These are phyloP conservation scores for Philereme transversata DNA, from an alignment of 2,888 invertebrate species.

Conservation along the genomic window DNA sequence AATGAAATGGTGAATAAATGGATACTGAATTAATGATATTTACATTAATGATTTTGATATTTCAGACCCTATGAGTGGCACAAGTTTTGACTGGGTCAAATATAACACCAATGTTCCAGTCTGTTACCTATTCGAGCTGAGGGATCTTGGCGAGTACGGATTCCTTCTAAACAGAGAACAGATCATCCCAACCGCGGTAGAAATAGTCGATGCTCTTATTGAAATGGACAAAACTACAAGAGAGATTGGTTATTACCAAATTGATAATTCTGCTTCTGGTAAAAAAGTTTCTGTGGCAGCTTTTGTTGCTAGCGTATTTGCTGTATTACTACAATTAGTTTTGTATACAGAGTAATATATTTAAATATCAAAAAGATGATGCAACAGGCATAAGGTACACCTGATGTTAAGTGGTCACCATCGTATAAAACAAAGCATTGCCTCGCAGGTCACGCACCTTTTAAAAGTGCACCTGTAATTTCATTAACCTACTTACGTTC, in stretches of 20 bases:
- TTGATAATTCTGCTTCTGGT: slow-evolving; percentile 36
- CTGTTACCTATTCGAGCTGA: slow-evolving; percentile 84
- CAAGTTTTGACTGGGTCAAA: slow-evolving; percentile 85
- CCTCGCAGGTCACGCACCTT: too few relatives aligned
- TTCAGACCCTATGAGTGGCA: slow-evolving; percentile 78
- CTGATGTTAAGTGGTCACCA: too few relatives aligned
- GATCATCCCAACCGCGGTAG: slow-evolving; percentile 83
- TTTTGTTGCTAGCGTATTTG: slow-evolving; percentile 40
- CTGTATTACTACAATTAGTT: slow-evolving; percentile 17
- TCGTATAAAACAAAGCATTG: too few relatives aligned
- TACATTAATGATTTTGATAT: slow-evolving; percentile 14
- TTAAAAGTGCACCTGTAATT: too few relatives aligned
- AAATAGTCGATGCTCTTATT: slow-evolving; percentile 84
- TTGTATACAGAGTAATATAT: slow-evolving; percentile 3
- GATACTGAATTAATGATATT: too few relatives aligned
- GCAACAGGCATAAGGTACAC: too few relatives aligned
- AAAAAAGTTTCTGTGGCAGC: slow-evolving; percentile 43
- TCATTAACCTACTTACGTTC: too few relatives aligned
- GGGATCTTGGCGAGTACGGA: slow-evolving; percentile 83
- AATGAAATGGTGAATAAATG: too few relatives aligned
- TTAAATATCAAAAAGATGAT: too few relatives aligned
- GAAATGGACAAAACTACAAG: slow-evolving; percentile 68
- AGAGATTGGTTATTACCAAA: slow-evolving; percentile 54
- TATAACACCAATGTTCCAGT: slow-evolving; percentile 76
- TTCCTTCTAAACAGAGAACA: slow-evolving; percentile 82